Evolutionary conservation across 35 echinoderm and acorn worm species (phyloP).

Genomic region (Stichopus chloronotus): DNA sequence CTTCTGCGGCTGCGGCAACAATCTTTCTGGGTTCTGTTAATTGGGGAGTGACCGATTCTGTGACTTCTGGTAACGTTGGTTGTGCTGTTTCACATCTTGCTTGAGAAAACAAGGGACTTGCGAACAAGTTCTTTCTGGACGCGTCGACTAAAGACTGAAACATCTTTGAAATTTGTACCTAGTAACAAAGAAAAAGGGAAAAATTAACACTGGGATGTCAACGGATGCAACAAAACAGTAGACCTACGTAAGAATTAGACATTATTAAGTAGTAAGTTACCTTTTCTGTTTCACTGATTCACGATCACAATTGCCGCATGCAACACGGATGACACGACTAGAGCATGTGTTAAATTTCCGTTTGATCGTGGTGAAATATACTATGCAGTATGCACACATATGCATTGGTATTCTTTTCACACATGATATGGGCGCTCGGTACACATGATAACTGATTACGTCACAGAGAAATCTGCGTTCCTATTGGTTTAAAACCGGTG

Average conservation of each 20-base stretch:
- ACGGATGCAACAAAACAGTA: neutral
- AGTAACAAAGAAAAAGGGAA: neutral
- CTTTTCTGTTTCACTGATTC: neutral
- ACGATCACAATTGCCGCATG: neutral
- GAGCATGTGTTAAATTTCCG: neutral
- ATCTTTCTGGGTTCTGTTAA: constrained; percentile 57
- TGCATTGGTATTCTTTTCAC: too few relatives aligned
- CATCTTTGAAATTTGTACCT: constrained; percentile 64
- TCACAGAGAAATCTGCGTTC: neutral
- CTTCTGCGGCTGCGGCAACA: constrained; percentile 60
- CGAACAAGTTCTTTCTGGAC: constrained; percentile 83
- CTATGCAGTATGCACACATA: too few relatives aligned
- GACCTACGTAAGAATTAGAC: neutral
- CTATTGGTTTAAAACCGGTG: neutral
- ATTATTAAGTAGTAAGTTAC: neutral
- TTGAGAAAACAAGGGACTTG: constrained; percentile 78
- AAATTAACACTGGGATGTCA: neutral
- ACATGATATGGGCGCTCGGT: neutral
- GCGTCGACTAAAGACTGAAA: constrained; percentile 85
- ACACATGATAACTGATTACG: constrained; percentile 5
- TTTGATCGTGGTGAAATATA: too few relatives aligned
- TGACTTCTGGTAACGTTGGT: neutral
- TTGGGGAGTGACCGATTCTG: neutral
- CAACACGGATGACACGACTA: neutral
- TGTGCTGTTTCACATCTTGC: constrained; percentile 67